phyloP scores from a whole-genome alignment of 2,888 invertebrate genomes.

The Mimas tiliae region DNA sequence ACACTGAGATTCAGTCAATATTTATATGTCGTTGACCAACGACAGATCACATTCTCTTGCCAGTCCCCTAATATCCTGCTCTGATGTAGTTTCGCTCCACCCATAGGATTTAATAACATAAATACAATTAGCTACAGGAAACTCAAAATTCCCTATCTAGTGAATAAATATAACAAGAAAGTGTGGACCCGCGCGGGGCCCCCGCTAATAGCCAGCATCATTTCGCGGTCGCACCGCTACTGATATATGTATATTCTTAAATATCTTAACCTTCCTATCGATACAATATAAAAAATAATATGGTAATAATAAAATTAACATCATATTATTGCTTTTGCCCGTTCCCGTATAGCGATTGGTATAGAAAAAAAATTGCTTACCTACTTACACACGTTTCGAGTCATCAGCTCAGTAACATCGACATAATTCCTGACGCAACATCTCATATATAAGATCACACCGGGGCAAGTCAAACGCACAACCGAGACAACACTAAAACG shows the following conservation, averaged over 20 bases:
- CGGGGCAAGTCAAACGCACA: conserved; percentile 83
- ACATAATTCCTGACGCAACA: conserved; percentile 66
- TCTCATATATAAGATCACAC: conserved; percentile 73
- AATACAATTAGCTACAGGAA: conserved; percentile 84
- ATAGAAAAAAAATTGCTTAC: conserved; percentile 82
- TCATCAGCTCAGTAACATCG: conserved; percentile 70
- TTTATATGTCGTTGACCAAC: conserved; percentile 85
- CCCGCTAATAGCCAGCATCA: conserved; percentile 77
- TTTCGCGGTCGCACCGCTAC: conserved; percentile 83
- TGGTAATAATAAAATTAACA: conserved; percentile 85
- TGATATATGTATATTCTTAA: conserved; percentile 74
- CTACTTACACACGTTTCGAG: conserved; percentile 78
- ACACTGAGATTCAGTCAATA: conserved; percentile 85
- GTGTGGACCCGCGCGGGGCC: conserved; percentile 66
- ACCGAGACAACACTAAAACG: conserved; percentile 82
- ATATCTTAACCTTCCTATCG: conserved; percentile 79
- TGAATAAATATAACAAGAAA: conserved; percentile 83
- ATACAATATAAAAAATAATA: conserved; percentile 84
- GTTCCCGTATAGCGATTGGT: conserved; percentile 85
- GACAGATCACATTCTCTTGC: conserved; percentile 85
- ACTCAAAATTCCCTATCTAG: conserved; percentile 83
- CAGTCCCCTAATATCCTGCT: conserved; percentile 77
- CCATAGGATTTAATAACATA: conserved; percentile 81
- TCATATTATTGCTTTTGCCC: conserved; percentile 86
- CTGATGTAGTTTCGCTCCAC: conserved; percentile 79